Conservation (phyloP, 2,113 vertebrate species). For the Chaetodon auriga region DNA sequence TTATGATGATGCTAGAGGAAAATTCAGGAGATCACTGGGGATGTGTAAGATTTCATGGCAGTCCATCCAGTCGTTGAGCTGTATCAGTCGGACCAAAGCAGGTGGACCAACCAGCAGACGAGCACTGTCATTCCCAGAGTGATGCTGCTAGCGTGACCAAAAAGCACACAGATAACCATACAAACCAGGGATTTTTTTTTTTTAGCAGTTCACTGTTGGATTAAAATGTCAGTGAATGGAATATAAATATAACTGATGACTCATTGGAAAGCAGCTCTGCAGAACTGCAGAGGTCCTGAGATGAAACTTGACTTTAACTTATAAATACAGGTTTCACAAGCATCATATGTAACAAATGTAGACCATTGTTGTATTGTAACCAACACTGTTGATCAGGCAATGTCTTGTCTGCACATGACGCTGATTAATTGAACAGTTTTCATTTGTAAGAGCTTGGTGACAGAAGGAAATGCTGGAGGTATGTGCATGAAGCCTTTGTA, state of each 20-base stretch:
- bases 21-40: no score
- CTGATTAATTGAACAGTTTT: conserved; percentile 8
- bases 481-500: background rate
- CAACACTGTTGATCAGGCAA: background rate
- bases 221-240: conserved; percentile 50
- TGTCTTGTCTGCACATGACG: background rate
- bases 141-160: background rate
- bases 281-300: conserved; percentile 21
- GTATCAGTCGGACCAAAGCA: no score
- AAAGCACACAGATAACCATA: background rate
- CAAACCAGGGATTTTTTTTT: background rate
- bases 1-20: no score
- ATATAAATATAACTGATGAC: conserved; percentile 52
- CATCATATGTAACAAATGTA: background rate
- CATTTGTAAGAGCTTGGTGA: background rate
- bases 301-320: conserved; percentile 21
- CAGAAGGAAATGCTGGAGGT: background rate
- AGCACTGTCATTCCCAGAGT: background rate
- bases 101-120: background rate
- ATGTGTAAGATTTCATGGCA: no score
- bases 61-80: no score
- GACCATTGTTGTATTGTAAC: background rate
- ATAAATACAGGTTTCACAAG: background rate
- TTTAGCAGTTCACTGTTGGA: conserved; percentile 16
- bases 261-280: conserved; percentile 35